A percentile compares a stretch with the other conserved stretches of the same genome.
Evolutionary conservation across 1,140 invertebrate genomes (phyloP).

Genomic region (Ips typographus): DNA sequence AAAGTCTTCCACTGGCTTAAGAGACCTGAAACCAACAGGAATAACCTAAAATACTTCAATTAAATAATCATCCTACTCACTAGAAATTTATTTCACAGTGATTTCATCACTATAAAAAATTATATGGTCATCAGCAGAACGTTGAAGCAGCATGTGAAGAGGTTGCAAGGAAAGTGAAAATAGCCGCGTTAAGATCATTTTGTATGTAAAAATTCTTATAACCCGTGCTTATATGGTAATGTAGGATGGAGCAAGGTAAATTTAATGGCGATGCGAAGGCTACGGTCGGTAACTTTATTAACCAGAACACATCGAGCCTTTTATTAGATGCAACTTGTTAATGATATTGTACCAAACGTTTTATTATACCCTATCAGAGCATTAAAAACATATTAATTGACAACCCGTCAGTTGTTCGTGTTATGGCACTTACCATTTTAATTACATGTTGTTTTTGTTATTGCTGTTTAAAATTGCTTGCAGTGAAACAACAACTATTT

Average conservation of each 20-base stretch:
- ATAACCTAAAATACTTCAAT: not conserved
- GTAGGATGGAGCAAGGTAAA: slow-evolving; percentile 23
- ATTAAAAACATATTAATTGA: too few relatives aligned
- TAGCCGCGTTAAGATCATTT: slow-evolving; percentile 11
- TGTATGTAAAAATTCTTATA: slow-evolving; percentile 8
- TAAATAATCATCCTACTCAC: not conserved
- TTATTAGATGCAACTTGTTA: too few relatives aligned
- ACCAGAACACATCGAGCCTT: too few relatives aligned
- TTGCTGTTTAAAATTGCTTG: too few relatives aligned
- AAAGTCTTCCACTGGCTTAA: slow-evolving; percentile 47
- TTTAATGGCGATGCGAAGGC: slow-evolving; percentile 5
- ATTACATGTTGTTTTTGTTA: too few relatives aligned
- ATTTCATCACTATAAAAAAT: too few relatives aligned
- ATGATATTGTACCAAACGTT: too few relatives aligned
- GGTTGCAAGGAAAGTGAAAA: slow-evolving; percentile 15
- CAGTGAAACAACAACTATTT: slow-evolving; percentile 7
- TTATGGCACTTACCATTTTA: too few relatives aligned
- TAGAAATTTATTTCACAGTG: too few relatives aligned
- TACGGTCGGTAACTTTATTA: not conserved
- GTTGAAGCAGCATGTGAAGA: not conserved
- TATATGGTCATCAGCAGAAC: not conserved
- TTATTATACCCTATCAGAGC: too few relatives aligned
- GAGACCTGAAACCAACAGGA: slow-evolving; percentile 38
- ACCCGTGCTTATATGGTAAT: slow-evolving; percentile 18
- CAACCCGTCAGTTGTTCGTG: too few relatives aligned